Percentiles rank a stretch among this genome's conserved stretches.
Conservation (phyloP, 2,888 invertebrate species). For the Pyrocoelia pectoralis region DNA sequence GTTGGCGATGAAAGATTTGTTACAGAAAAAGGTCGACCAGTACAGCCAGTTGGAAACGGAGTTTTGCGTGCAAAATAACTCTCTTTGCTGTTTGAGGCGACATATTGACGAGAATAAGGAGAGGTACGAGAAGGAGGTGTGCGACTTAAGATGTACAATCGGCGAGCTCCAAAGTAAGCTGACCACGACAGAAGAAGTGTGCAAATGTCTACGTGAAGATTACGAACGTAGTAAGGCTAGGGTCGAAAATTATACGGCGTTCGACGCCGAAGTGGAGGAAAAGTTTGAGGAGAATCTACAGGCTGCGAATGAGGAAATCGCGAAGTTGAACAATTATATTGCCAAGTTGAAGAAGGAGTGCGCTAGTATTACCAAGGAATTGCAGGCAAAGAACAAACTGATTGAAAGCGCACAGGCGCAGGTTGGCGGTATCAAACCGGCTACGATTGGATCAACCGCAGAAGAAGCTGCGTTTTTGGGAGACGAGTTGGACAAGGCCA, state of each 20-base stretch:
- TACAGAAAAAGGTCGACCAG: slow-evolving; percentile 44
- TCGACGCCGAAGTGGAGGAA: slow-evolving; percentile 23
- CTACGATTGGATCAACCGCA: no score
- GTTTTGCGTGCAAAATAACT: slow-evolving; percentile 47
- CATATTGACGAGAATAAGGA: slow-evolving; percentile 46
- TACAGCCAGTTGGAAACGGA: slow-evolving; percentile 47
- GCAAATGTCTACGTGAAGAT: slow-evolving; percentile 28
- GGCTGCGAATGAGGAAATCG: slow-evolving; percentile 35
- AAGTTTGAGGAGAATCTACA: slow-evolving; percentile 45
- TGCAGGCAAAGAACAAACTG: slow-evolving; percentile 39
- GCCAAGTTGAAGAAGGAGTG: slow-evolving; percentile 45
- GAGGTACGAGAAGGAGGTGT: slow-evolving; percentile 47
- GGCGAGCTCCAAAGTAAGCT: slow-evolving; percentile 47
- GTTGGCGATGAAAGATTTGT: slow-evolving; percentile 42
- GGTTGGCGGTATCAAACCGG: background rate
- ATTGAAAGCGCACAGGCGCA: background rate
- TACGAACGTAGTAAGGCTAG: slow-evolving; percentile 26
- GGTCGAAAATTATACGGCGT: slow-evolving; percentile 17
- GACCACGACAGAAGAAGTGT: slow-evolving; percentile 34
- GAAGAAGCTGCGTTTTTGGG: background rate
- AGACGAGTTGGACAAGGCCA: background rate
- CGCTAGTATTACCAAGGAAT: slow-evolving; percentile 38
- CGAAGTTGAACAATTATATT: slow-evolving; percentile 37
- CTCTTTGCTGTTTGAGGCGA: slow-evolving; percentile 44
- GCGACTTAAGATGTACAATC: slow-evolving; percentile 48